Evolutionary conservation across 2,113 vertebrate species (phyloP).

Genomic region (Oryzias melastigma): DNA sequence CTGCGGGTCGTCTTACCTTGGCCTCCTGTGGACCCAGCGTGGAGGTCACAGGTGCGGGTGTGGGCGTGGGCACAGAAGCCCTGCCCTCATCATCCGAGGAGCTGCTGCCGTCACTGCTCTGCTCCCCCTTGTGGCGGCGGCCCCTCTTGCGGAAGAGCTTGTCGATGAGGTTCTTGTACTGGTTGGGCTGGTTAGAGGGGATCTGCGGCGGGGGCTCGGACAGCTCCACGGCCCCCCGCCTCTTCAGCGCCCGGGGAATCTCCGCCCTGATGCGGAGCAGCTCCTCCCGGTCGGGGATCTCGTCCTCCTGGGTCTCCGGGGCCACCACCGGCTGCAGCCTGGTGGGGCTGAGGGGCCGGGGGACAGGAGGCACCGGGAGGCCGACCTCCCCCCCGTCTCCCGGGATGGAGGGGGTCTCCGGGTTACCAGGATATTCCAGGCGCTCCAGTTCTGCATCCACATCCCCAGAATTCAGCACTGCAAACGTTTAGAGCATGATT

Average conservation of each 20-base stretch:
- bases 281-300: constrained; percentile 77
- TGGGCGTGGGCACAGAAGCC: background rate
- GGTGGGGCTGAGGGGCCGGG: constrained; percentile 87
- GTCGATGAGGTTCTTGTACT: constrained; percentile 86
- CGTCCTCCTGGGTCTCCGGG: constrained; percentile 72
- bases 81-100: constrained; percentile 75
- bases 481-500: constrained; percentile 8
- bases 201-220: constrained; percentile 48
- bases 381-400: background rate
- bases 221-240: constrained; percentile 81
- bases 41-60: constrained; percentile 3
- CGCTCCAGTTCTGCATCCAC: constrained; percentile 80
- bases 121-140: constrained; percentile 38
- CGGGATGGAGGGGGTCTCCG: constrained; percentile 29
- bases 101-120: constrained; percentile 56
- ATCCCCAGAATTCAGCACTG: constrained; percentile 66
- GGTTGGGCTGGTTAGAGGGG: constrained; percentile 76
- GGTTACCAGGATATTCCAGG: constrained; percentile 51
- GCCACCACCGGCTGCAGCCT: constrained; percentile 86
- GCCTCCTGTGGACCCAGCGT: constrained; percentile 26
- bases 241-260: constrained; percentile 87
- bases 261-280: constrained; percentile 83
- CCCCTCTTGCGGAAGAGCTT: constrained; percentile 79
- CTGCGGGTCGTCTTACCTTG: constrained; percentile 62
- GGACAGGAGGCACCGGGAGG: constrained; percentile 14